Conservation (phyloP, 2,797 vertebrate genomes). For the Poeciliopsis infans region DNA sequence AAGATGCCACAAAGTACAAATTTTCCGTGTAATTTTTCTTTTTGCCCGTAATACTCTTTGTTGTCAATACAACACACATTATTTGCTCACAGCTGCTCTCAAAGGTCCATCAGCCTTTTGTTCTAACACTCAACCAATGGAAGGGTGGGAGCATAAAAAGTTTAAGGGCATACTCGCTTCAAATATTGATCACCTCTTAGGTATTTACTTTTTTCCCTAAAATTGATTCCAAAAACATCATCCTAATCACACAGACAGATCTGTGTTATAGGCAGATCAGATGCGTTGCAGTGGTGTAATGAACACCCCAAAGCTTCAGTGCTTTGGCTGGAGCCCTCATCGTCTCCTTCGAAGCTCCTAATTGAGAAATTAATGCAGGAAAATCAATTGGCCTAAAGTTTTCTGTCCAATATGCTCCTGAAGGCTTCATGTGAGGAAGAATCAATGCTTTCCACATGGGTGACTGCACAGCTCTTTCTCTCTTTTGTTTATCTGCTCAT, state of each 20-base stretch:
- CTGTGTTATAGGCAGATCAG: constrained; percentile 62
- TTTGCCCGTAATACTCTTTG: constrained; percentile 52
- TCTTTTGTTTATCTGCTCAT: constrained; percentile 71
- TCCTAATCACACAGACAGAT: constrained; percentile 62
- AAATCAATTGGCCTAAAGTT: constrained; percentile 82
- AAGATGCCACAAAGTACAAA: background rate
- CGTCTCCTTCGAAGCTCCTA: constrained; percentile 70
- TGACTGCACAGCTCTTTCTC: constrained; percentile 59
- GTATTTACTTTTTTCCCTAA: constrained; percentile 60
- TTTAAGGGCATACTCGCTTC: constrained; percentile 67
- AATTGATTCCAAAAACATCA: constrained; percentile 71
- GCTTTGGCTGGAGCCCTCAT: constrained; percentile 61
- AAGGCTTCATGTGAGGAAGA: constrained; percentile 73
- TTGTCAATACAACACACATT: constrained; percentile 47
- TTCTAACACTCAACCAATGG: constrained; percentile 50
- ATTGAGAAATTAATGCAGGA: constrained; percentile 84
- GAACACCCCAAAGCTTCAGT: constrained; percentile 59
- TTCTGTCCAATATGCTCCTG: constrained; percentile 71
- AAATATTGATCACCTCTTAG: constrained; percentile 74
- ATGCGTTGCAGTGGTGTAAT: constrained; percentile 15
- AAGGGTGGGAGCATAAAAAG: constrained; percentile 56
- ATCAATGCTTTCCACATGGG: constrained; percentile 79
- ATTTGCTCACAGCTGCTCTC: constrained; percentile 57
- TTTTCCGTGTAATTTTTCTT: constrained; percentile 30
- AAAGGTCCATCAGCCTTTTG: constrained; percentile 57